Conservation (phyloP, 2,797 vertebrate species). For the Melanotaenia pygmaea region DNA sequence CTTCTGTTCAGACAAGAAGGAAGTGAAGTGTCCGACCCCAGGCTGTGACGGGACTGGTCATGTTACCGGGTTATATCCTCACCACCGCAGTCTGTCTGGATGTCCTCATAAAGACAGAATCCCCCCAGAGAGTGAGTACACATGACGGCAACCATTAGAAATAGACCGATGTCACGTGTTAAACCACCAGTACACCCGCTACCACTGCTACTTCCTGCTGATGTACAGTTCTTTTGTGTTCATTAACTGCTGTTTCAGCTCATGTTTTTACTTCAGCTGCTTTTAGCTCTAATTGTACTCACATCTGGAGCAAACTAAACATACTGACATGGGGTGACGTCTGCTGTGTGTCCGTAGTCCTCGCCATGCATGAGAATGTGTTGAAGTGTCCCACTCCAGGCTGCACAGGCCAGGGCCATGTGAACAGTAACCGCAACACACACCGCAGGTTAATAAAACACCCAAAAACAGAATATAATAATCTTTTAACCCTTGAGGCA, state of each 20-base stretch:
- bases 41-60: slow-evolving; percentile 97
- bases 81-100: slow-evolving; percentile 96
- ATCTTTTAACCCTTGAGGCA: no score
- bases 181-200: not conserved
- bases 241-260: slow-evolving; percentile 9
- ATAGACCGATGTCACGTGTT: no score
- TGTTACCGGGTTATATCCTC: slow-evolving; percentile 96
- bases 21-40: slow-evolving; percentile 97
- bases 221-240: no score
- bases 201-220: not conserved
- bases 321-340: slow-evolving; percentile 49
- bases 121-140: slow-evolving; percentile 95
- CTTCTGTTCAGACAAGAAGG: slow-evolving; percentile 87
- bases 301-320: slow-evolving; percentile 27
- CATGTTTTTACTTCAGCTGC: not conserved
- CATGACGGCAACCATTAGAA: no score
- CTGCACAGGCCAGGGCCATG: slow-evolving; percentile 98
- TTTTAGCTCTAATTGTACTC: slow-evolving; percentile 1
- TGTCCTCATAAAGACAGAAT: slow-evolving; percentile 99
- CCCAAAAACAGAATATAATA: not conserved
- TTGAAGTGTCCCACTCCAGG: slow-evolving; percentile 98
- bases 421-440: slow-evolving; percentile 99
- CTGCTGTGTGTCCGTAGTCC: slow-evolving; percentile 85
- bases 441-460: slow-evolving; percentile 90
- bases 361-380: slow-evolving; percentile 99